These are phyloP conservation scores for Caenorhabditis uteleia DNA, from an alignment of 2,888 invertebrate species.

Conservation along the genomic window DNA sequence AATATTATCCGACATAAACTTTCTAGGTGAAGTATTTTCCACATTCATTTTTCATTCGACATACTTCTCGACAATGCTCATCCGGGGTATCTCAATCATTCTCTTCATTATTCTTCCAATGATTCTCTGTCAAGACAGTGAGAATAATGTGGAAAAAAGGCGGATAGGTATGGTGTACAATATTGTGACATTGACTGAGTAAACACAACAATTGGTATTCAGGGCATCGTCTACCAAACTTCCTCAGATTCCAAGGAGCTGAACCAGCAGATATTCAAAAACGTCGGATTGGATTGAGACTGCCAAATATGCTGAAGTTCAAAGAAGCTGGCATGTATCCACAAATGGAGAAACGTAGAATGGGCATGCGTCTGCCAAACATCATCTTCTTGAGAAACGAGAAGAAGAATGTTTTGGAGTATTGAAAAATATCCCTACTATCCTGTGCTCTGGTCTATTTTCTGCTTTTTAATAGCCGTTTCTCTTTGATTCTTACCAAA, in stretches of 20 bases:
- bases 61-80: too few relatives aligned
- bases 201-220: too few relatives aligned
- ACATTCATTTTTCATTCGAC: too few relatives aligned
- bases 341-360: constrained; percentile 36
- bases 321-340: constrained; percentile 25
- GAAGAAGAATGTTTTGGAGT: constrained; percentile 35
- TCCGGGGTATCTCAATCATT: too few relatives aligned
- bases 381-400: constrained; percentile 39
- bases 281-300: constrained; percentile 37
- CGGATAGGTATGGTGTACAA: too few relatives aligned
- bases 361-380: constrained; percentile 42
- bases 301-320: constrained; percentile 41
- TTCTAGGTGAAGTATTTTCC: too few relatives aligned
- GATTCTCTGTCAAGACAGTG: too few relatives aligned
- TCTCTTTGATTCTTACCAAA: background rate
- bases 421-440: constrained; percentile 5
- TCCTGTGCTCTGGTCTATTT: background rate
- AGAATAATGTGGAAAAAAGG: too few relatives aligned
- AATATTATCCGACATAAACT: too few relatives aligned
- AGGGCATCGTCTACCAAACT: constrained; percentile 34
- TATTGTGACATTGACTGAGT: too few relatives aligned
- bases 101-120: too few relatives aligned
- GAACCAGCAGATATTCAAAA: constrained; percentile 18
- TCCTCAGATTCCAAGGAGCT: constrained; percentile 18
- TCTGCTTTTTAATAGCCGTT: constrained; percentile 8